Evolutionary conservation across 1,140 invertebrate species (phyloP).

Genomic region (Colletes latitarsis): DNA sequence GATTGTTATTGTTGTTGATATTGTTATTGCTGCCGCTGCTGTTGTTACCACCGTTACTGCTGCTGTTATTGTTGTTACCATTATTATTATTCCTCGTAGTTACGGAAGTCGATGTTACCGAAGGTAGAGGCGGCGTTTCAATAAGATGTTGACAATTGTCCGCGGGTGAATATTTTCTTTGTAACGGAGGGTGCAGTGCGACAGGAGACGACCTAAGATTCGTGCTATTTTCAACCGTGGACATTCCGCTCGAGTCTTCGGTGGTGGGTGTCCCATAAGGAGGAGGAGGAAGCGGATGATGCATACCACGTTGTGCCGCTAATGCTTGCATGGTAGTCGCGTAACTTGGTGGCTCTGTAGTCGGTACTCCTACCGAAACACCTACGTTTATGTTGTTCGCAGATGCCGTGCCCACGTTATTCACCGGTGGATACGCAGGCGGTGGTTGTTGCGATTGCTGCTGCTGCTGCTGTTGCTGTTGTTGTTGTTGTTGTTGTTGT

Average conservation of each 20-base stretch:
- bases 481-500: constrained; percentile 75
- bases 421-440: constrained; percentile 75
- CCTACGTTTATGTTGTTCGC: constrained; percentile 62
- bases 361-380: constrained; percentile 84
- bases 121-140: constrained; percentile 75
- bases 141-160: constrained; percentile 74
- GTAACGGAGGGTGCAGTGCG: constrained; percentile 82
- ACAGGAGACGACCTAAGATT: constrained; percentile 80
- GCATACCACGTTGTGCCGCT: constrained; percentile 86
- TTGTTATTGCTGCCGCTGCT: not conserved
- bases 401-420: constrained; percentile 61
- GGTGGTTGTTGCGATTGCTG: constrained; percentile 77
- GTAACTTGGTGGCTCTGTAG: constrained; percentile 95
- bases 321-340: constrained; percentile 94
- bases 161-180: constrained; percentile 85
- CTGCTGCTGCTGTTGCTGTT: constrained; percentile 40
- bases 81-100: constrained; percentile 71
- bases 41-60: not conserved
- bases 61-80: constrained; percentile 22
- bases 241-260: constrained; percentile 80
- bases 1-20: constrained; percentile 56
- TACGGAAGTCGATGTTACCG: constrained; percentile 80
- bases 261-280: constrained; percentile 83
- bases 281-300: constrained; percentile 87
- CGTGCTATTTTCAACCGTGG: constrained; percentile 79